Conservation (phyloP, 2,113 vertebrate species). For the Colaptes auratus region DNA sequence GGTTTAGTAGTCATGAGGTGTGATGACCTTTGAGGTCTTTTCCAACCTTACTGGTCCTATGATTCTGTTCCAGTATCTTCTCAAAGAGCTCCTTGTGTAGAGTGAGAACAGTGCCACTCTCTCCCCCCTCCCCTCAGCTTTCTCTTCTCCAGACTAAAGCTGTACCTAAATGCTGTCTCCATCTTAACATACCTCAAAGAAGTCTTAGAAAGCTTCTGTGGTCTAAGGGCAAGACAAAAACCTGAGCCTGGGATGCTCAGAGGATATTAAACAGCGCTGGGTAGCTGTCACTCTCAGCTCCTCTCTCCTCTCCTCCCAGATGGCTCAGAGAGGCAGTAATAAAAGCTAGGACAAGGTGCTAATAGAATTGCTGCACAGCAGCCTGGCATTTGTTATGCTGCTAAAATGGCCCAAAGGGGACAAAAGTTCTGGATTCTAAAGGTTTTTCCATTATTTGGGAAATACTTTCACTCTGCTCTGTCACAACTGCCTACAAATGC, state of each 20-base stretch:
- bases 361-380: background rate
- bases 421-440: background rate
- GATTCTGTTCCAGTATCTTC: background rate
- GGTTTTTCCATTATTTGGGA: background rate
- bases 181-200: background rate
- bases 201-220: background rate
- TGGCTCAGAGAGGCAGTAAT: background rate
- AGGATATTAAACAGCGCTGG: background rate
- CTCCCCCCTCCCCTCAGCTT: background rate
- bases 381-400: fast-evolving
- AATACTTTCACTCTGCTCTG: background rate
- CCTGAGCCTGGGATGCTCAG: background rate
- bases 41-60: too few species aligned
- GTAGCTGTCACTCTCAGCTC: background rate
- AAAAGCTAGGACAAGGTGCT: background rate
- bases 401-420: background rate
- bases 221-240: background rate
- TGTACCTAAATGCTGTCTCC: background rate
- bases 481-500: background rate
- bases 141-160: background rate
- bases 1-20: too few species aligned
- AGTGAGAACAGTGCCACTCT: background rate
- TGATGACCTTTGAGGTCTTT: too few species aligned
- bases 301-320: background rate
- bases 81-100: background rate